Percentiles rank a stretch among this genome's conserved stretches.
Conservation (phyloP, 53 echinoderm and acorn worm species). For the Actinopyga echinites region DNA sequence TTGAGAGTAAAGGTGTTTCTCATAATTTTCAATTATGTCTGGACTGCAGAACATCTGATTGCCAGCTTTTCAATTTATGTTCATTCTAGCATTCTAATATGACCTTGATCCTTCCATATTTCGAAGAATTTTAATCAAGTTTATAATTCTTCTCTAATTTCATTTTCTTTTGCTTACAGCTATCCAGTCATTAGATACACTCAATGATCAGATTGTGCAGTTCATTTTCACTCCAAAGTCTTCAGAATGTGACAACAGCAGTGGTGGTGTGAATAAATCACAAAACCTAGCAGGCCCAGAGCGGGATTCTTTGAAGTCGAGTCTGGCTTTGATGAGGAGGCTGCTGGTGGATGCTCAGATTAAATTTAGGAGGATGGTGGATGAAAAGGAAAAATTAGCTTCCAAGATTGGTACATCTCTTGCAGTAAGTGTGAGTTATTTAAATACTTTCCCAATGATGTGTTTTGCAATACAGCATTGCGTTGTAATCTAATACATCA, state of each 20-base stretch:
- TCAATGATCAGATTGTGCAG: conserved; percentile 97
- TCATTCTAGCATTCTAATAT: too few relatives aligned
- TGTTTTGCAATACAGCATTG: not conserved
- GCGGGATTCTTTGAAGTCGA: conserved; percentile 92
- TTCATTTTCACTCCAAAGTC: conserved; percentile 91
- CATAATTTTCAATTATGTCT: too few relatives aligned
- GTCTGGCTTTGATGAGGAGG: conserved; percentile 86
- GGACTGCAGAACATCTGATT: too few relatives aligned
- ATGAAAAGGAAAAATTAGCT: conserved; percentile 81
- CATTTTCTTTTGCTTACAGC: conserved; percentile 54
- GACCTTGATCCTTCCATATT: too few relatives aligned
- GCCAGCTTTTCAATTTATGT: too few relatives aligned
- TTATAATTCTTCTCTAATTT: too few relatives aligned
- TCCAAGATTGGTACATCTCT: conserved; percentile 61
- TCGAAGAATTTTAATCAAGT: too few relatives aligned
- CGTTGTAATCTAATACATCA: too few relatives aligned
- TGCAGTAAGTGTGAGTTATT: conserved; percentile 58
- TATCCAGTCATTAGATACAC: conserved; percentile 88
- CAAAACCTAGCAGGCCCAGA: conserved; percentile 53
- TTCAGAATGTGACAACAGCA: conserved; percentile 75
- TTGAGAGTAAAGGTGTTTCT: too few relatives aligned
- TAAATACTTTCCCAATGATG: not conserved
- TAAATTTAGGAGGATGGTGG: conserved; percentile 85
- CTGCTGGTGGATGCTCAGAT: conserved; percentile 93
- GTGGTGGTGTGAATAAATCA: conserved; percentile 50